phyloP scores from a whole-genome alignment of 2,888 invertebrate genomes.

The Hirtodrosophila trivittata region DNA sequence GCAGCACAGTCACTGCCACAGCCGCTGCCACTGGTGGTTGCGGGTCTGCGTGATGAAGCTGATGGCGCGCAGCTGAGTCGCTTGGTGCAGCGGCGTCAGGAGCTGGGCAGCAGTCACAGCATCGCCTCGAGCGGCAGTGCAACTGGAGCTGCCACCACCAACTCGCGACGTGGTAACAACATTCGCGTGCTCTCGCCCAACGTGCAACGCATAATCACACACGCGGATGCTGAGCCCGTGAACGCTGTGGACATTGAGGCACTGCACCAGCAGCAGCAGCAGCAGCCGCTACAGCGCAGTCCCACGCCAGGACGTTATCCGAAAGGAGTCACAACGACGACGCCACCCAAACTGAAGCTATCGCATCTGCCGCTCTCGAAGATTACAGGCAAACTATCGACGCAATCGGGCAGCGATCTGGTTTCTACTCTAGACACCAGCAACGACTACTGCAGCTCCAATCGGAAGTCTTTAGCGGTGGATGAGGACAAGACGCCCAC shows the following conservation, averaged over 20 bases:
- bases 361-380: slow-evolving; percentile 82
- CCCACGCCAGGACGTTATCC: slow-evolving; percentile 63
- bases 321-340: slow-evolving; percentile 36
- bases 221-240: slow-evolving; percentile 84
- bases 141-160: slow-evolving; percentile 15
- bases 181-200: slow-evolving; percentile 84
- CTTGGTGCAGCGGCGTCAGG: slow-evolving; percentile 54
- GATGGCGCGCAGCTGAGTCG: slow-evolving; percentile 69
- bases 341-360: slow-evolving; percentile 66
- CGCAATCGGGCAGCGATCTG: slow-evolving; percentile 82
- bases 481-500: slow-evolving; percentile 81
- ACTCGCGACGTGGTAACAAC: slow-evolving; percentile 74
- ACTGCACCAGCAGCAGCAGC: slow-evolving; percentile 67
- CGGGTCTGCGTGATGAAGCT: slow-evolving; percentile 62
- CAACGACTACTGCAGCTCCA: slow-evolving; percentile 62
- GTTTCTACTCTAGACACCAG: slow-evolving; percentile 80
- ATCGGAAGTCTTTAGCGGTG: slow-evolving; percentile 43
- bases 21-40: slow-evolving; percentile 46
- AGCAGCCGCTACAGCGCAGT: slow-evolving; percentile 43
- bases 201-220: slow-evolving; percentile 85
- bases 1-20: no score
- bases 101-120: slow-evolving; percentile 62
- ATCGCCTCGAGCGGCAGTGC: slow-evolving; percentile 52
- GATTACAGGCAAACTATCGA: slow-evolving; percentile 81
- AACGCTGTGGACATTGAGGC: slow-evolving; percentile 80